Evolutionary conservation across 2,888 invertebrate genomes (phyloP).

Genomic region (Hypomecis atomaria): DNA sequence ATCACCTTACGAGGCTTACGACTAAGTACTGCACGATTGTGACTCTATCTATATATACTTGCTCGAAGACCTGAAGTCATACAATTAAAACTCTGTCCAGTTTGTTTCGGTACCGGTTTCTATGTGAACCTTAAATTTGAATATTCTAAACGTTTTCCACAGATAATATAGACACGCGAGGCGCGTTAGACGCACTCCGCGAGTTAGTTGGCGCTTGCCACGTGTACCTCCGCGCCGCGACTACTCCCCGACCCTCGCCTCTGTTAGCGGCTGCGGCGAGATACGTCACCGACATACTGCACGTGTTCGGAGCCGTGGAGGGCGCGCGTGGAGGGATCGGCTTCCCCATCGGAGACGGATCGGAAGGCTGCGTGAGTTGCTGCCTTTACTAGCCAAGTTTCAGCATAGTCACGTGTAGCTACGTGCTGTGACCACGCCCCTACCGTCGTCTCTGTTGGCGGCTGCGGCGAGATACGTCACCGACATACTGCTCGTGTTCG

Average conservation of each 20-base stretch:
- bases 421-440: no score
- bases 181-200: slow-evolving; percentile 92
- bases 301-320: slow-evolving; percentile 90
- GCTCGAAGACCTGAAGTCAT: no score
- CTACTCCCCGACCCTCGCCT: slow-evolving; percentile 82
- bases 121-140: neutral
- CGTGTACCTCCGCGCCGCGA: slow-evolving; percentile 89
- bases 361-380: slow-evolving; percentile 73
- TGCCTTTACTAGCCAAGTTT: no score
- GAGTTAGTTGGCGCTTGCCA: slow-evolving; percentile 95
- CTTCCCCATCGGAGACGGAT: slow-evolving; percentile 86
- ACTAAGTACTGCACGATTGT: no score
- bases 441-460: no score
- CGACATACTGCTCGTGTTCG: no score
- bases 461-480: no score
- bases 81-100: no score
- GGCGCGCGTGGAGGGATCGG: slow-evolving; percentile 88
- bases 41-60: no score
- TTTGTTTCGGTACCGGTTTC: no score
- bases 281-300: slow-evolving; percentile 93
- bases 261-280: slow-evolving; percentile 91
- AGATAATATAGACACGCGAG: slow-evolving; percentile 97
- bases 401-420: neutral
- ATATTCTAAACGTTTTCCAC: slow-evolving; percentile 29
- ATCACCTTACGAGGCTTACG: no score